These are phyloP conservation scores for Otocyon megalotis DNA, from an alignment of 2,113 vertebrate genomes.

Conservation along the genomic window DNA sequence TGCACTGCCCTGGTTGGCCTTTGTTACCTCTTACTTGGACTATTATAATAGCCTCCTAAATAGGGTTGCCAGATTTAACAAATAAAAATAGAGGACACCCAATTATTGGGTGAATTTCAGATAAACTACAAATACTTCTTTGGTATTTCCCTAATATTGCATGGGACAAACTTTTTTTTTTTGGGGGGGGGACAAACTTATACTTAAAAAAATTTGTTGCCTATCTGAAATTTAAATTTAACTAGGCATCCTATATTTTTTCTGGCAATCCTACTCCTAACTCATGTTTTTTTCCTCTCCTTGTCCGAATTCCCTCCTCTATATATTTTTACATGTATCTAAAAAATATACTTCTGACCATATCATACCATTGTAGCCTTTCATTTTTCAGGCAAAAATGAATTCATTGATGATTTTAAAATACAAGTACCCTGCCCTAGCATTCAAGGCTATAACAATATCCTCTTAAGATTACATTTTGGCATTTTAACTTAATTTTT, in stretches of 20 bases:
- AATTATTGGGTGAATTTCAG: constrained; percentile 25
- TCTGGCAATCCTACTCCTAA: background rate
- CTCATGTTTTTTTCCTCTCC: background rate
- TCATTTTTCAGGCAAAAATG: constrained; percentile 46
- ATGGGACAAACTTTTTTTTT: background rate
- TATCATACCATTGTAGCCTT: background rate
- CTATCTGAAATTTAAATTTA: constrained; percentile 17
- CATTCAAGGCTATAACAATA: background rate
- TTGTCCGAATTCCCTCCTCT: background rate
- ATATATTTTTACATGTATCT: background rate
- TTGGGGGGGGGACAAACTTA: background rate
- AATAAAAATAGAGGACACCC: background rate
- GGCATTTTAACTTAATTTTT: constrained; percentile 37
- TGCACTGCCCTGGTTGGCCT: background rate
- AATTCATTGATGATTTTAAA: constrained; percentile 56
- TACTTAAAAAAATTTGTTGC: background rate
- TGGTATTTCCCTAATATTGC: constrained; percentile 21
- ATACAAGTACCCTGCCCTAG: background rate
- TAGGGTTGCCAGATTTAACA: background rate
- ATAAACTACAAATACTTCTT: background rate
- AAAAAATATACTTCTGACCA: background rate
- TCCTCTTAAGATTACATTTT: background rate
- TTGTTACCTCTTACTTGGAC: background rate
- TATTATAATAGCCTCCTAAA: background rate
- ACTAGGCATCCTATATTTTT: background rate